These are phyloP conservation scores for Sebastes ruberrimus DNA, from an alignment of 2,797 vertebrate genomes.

Conservation along the genomic window DNA sequence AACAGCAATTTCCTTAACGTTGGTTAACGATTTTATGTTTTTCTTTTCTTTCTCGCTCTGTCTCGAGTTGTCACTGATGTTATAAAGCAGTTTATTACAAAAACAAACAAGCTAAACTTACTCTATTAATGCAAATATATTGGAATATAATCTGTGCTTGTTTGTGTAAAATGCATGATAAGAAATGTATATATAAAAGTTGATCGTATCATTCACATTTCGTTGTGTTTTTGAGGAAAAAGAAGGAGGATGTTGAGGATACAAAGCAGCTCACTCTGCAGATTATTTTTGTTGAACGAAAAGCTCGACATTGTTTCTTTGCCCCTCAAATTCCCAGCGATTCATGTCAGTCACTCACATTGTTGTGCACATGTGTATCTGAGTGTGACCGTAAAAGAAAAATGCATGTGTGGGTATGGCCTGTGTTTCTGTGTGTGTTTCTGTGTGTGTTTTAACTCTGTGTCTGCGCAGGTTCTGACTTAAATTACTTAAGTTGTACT, in stretches of 20 bases:
- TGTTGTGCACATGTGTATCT: not conserved
- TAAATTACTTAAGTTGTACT: not conserved
- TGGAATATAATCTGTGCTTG: rapidly evolving
- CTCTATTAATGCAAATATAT: not conserved
- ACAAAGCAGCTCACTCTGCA: not conserved
- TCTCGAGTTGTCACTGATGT: not conserved
- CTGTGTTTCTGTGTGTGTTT: not conserved
- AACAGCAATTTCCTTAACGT: not conserved
- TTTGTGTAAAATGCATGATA: not conserved
- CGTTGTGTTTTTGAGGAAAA: not conserved
- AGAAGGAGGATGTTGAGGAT: not conserved
- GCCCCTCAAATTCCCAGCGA: not conserved
- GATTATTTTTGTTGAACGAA: not conserved
- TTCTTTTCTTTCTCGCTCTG: not conserved
- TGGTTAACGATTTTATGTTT: not conserved
- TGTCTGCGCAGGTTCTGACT: too few species aligned
- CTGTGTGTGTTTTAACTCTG: too few species aligned
- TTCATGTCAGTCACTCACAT: not conserved
- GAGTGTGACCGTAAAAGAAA: not conserved
- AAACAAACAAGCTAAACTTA: not conserved
- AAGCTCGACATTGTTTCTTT: not conserved
- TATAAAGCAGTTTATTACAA: not conserved
- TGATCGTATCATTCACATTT: not conserved
- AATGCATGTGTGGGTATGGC: not conserved
- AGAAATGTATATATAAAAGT: not conserved